A percentile compares a stretch with the other conserved stretches of the same genome.
Conservation (phyloP, 1,140 invertebrate genomes). For the Colletes latitarsis region DNA sequence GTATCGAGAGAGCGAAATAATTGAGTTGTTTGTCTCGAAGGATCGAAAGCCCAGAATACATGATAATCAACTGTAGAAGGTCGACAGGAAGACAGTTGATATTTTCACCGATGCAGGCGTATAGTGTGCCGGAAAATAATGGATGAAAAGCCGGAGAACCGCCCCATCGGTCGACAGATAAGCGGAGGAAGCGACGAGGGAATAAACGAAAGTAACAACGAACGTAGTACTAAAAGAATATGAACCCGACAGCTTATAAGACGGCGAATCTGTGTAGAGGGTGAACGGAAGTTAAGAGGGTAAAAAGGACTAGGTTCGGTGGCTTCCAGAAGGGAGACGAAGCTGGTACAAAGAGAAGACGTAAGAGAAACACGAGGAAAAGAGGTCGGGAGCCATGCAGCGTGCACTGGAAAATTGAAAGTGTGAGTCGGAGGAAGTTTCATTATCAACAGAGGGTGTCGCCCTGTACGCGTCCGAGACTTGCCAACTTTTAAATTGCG, state of each 20-base stretch:
- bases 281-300: constrained; percentile 45
- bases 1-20: background rate
- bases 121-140: background rate
- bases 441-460: constrained; percentile 74
- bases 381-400: constrained; percentile 17
- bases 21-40: background rate
- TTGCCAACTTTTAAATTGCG: constrained; percentile 80
- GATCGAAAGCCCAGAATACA: background rate
- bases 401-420: constrained; percentile 76
- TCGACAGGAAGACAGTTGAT: background rate
- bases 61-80: constrained; percentile 5
- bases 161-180: constrained; percentile 16
- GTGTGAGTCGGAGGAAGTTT: constrained; percentile 74
- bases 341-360: constrained; percentile 9
- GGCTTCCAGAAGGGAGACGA: constrained; percentile 2
- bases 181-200: constrained; percentile 9
- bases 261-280: constrained; percentile 28
- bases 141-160: background rate
- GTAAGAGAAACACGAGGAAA: constrained; percentile 3
- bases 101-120: constrained; percentile 4
- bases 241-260: constrained; percentile 39
- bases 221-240: constrained; percentile 47
- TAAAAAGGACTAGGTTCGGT: constrained; percentile 1
- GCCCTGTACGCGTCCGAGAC: constrained; percentile 36
- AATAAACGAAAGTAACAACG: constrained; percentile 44